Conservation (phyloP, 37 sponge, comb jelly and placozoan species). For the Diacarnus erythraeanus region DNA sequence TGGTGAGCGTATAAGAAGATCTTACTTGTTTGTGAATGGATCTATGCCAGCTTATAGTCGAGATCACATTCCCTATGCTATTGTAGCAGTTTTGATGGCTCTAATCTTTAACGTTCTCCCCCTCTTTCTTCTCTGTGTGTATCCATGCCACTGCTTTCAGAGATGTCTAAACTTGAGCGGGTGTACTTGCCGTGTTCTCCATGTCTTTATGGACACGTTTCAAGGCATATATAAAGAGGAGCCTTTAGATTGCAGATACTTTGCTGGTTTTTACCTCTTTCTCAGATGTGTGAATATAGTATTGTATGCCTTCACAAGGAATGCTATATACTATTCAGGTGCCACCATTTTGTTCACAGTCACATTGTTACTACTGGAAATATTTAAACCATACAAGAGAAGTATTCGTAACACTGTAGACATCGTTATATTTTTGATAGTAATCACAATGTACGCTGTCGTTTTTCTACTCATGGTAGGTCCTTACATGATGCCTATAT, state of each 20-base stretch:
- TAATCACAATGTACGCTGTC: not conserved
- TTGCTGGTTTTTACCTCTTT: conserved; percentile 9
- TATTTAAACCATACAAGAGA: not conserved
- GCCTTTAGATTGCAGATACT: conserved; percentile 10
- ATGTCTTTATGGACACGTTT: conserved; percentile 13
- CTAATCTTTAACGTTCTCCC: not conserved
- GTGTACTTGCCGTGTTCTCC: not conserved
- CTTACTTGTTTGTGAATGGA: not conserved
- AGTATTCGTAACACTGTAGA: not conserved
- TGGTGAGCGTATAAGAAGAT: not conserved
- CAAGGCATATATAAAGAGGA: conserved; percentile 11
- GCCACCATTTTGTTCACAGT: not conserved
- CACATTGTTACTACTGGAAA: not conserved
- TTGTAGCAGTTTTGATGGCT: not conserved
- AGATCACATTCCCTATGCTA: conserved; percentile 21
- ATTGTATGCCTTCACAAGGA: not conserved
- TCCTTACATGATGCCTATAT: not conserved
- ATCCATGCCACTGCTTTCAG: conserved; percentile 17
- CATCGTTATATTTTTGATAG: not conserved
- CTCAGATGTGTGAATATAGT: not conserved
- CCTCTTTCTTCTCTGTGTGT: conserved; percentile 10
- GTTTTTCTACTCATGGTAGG: not conserved
- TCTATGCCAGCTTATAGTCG: not conserved
- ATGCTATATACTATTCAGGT: not conserved
- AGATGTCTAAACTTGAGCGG: not conserved